phyloP scores from a whole-genome alignment of 2,113 vertebrate genomes.

The Atractosteus spatula region DNA sequence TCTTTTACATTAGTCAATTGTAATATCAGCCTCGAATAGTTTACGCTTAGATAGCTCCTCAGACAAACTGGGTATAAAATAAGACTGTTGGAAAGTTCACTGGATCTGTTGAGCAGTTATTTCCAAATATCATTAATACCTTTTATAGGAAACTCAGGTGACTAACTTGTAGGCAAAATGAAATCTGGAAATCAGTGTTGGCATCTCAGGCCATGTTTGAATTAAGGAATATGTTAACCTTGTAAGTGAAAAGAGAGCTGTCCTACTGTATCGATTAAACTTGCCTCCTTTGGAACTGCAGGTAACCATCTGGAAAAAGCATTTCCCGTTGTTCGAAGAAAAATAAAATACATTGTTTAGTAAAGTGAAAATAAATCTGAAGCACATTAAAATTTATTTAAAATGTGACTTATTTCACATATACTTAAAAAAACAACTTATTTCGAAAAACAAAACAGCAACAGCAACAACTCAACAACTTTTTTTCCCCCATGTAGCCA shows the following conservation, averaged over 20 bases:
- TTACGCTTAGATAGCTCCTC: constrained; percentile 30
- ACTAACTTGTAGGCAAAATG: constrained; percentile 25
- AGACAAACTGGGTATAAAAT: constrained; percentile 25
- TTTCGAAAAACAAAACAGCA: too few relatives aligned
- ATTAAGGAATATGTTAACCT: constrained; percentile 28
- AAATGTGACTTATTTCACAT: too few relatives aligned
- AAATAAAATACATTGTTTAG: too few relatives aligned
- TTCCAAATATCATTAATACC: constrained; percentile 40
- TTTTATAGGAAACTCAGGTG: constrained; percentile 17
- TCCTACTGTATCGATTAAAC: too few relatives aligned
- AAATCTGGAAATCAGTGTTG: constrained; percentile 30
- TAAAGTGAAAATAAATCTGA: too few relatives aligned
- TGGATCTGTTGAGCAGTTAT: constrained; percentile 29
- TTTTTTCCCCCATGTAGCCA: too few relatives aligned
- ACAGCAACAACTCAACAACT: too few relatives aligned
- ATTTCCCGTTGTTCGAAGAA: too few relatives aligned
- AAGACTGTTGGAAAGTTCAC: constrained; percentile 30
- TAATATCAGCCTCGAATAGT: constrained; percentile 30
- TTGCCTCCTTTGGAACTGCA: too few relatives aligned
- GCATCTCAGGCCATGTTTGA: constrained; percentile 16
- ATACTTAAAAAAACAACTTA: too few relatives aligned
- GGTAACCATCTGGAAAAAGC: too few relatives aligned
- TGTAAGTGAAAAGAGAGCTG: constrained; percentile 20
- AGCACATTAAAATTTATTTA: too few relatives aligned
- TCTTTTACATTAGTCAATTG: constrained; percentile 21